Evolutionary conservation across 2,113 vertebrate genomes (phyloP).

Genomic region (Tetrao urogallus): DNA sequence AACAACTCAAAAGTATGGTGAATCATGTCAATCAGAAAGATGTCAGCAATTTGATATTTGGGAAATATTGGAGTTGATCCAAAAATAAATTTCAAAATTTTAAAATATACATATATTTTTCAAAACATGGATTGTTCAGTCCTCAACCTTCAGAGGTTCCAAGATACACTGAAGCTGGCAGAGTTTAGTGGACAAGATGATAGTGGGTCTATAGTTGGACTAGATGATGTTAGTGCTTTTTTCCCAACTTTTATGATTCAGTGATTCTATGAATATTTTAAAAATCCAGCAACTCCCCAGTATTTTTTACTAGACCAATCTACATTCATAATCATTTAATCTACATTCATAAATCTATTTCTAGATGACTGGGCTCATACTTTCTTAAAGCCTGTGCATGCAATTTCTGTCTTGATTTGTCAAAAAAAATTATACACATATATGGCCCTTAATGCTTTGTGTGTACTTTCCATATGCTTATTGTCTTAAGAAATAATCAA

Average conservation of each 20-base stretch:
- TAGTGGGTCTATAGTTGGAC: too few relatives aligned
- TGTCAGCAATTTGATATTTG: background rate
- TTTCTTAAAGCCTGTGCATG: background rate
- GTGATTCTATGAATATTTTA: background rate
- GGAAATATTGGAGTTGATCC: background rate
- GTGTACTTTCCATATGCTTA: background rate
- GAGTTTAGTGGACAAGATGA: too few relatives aligned
- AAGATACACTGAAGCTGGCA: background rate
- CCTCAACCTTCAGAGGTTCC: background rate
- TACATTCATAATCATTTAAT: background rate
- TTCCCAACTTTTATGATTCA: too few relatives aligned
- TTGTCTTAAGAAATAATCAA: background rate
- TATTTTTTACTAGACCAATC: background rate
- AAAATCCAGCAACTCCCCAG: background rate
- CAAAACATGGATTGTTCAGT: background rate
- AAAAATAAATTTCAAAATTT: background rate
- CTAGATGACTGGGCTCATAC: background rate
- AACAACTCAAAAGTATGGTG: background rate
- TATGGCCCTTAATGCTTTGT: background rate
- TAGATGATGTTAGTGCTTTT: too few relatives aligned
- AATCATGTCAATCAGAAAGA: background rate
- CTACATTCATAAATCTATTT: background rate
- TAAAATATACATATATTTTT: background rate
- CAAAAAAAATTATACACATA: background rate
- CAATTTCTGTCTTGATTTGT: background rate